These are phyloP conservation scores for Lasioglossum malachurum DNA, from an alignment of 2,888 invertebrate genomes.

Conservation along the genomic window DNA sequence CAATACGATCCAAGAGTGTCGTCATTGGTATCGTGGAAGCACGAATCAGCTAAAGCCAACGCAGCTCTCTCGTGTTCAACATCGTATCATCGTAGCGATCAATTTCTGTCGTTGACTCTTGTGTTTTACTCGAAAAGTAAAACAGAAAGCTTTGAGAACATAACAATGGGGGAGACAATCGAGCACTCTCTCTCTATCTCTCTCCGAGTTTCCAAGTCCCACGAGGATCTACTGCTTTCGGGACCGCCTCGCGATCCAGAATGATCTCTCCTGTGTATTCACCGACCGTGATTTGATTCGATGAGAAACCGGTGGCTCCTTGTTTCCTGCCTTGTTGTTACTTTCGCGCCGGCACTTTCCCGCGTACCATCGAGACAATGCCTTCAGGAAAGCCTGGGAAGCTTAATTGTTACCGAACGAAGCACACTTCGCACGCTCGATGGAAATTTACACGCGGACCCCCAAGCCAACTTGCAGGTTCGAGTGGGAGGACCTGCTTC, in stretches of 20 bases:
- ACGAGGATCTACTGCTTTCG: conserved; percentile 44
- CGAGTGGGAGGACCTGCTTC: conserved; percentile 27
- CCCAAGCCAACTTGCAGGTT: background rate
- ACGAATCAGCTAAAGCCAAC: conserved; percentile 25
- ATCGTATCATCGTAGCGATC: background rate
- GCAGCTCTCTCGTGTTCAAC: background rate
- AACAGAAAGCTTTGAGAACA: conserved; percentile 6
- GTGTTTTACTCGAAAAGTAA: background rate
- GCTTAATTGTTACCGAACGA: conserved; percentile 68
- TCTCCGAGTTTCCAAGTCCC: conserved; percentile 38
- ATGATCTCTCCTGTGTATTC: conserved; percentile 16
- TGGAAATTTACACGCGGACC: conserved; percentile 53
- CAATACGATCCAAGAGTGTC: conserved; percentile 57
- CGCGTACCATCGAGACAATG: conserved; percentile 65
- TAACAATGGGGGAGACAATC: conserved; percentile 28
- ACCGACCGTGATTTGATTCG: conserved; percentile 33
- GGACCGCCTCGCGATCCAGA: conserved; percentile 48
- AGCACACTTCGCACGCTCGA: conserved; percentile 71
- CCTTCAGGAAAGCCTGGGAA: conserved; percentile 73
- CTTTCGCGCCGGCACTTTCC: conserved; percentile 75
- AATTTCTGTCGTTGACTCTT: conserved; percentile 3
- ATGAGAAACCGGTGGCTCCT: conserved; percentile 51
- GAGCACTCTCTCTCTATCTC: conserved; percentile 34
- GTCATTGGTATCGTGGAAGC: background rate
- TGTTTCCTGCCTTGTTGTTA: conserved; percentile 69